These are phyloP conservation scores for Drymonia ruficornis DNA, from an alignment of 2,888 invertebrate species.

Conservation along the genomic window DNA sequence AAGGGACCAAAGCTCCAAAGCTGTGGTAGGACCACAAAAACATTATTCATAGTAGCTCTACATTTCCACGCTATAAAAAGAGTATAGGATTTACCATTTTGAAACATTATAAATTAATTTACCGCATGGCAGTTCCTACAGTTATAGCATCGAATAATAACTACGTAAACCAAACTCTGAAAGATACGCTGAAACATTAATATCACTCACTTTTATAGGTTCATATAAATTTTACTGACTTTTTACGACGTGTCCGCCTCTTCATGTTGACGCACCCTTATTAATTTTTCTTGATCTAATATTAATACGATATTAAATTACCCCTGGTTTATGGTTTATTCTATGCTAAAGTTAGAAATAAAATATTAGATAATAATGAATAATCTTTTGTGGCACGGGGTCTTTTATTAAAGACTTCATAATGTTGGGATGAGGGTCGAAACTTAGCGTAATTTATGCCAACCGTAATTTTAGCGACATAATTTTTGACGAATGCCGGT, in stretches of 20 bases:
- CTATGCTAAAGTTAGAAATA: slow-evolving; percentile 8
- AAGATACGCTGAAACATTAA: slow-evolving; percentile 50
- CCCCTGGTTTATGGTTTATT: slow-evolving; percentile 25
- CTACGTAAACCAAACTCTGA: slow-evolving; percentile 34
- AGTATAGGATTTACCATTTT: no score
- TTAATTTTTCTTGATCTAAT: slow-evolving; percentile 53
- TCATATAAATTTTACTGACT: slow-evolving; percentile 63
- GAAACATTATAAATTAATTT: no score
- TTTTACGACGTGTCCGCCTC: slow-evolving; percentile 65
- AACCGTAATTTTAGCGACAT: slow-evolving; percentile 7
- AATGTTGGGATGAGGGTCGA: neutral
- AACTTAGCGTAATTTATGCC: slow-evolving; percentile 11
- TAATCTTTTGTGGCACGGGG: slow-evolving; percentile 1
- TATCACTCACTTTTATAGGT: slow-evolving; percentile 63
- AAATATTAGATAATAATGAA: slow-evolving; percentile 8
- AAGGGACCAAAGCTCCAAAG: no score
- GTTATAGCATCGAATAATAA: slow-evolving; percentile 7
- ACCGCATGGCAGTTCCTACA: no score
- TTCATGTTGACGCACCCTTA: slow-evolving; percentile 52
- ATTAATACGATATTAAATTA: slow-evolving; percentile 31
- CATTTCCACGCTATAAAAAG: no score
- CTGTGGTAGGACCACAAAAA: no score
- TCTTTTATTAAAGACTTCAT: slow-evolving; percentile 4
- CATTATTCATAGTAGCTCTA: no score
- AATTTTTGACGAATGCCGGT: no score